A percentile compares a stretch with the other conserved stretches of the same genome.
phyloP scores from a whole-genome alignment of 2,888 invertebrate species.

The Orchestes rusci region DNA sequence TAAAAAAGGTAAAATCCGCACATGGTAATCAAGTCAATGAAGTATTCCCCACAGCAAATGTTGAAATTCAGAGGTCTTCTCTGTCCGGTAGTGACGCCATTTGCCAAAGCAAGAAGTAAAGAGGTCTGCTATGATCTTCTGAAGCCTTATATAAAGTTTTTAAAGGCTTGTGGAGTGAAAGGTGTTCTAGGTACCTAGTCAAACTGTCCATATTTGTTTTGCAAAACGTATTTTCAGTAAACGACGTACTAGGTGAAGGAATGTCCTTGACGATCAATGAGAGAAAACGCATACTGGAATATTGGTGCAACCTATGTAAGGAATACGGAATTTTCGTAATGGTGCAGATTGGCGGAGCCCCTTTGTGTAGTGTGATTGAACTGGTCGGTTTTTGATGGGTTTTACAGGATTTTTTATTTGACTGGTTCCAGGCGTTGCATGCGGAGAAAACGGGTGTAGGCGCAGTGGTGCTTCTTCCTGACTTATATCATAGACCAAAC shows the following conservation, averaged over 20 bases:
- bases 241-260: constrained; percentile 76
- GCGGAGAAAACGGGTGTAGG: constrained; percentile 58
- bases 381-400: constrained; percentile 38
- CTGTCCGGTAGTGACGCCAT: constrained; percentile 40
- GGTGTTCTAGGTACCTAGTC: constrained; percentile 37
- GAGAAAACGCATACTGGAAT: constrained; percentile 58
- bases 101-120: constrained; percentile 33
- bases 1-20: constrained; percentile 15
- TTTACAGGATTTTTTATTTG: constrained; percentile 1
- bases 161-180: constrained; percentile 55
- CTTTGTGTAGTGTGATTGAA: constrained; percentile 59
- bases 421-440: constrained; percentile 51
- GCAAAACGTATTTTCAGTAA: constrained; percentile 50
- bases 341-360: constrained; percentile 66
- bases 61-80: constrained; percentile 38
- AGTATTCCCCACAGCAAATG: constrained; percentile 31
- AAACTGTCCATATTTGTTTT: background rate
- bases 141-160: constrained; percentile 54
- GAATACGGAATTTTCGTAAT: constrained; percentile 54
- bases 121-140: constrained; percentile 32
- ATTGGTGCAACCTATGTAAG: constrained; percentile 55
- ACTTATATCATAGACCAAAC: constrained; percentile 67
- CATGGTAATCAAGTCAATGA: too few relatives aligned
- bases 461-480: constrained; percentile 69
- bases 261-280: constrained; percentile 59